Percentiles rank a stretch among this genome's conserved stretches.
phyloP scores from a whole-genome alignment of 2,113 vertebrate genomes.

The Parus major region DNA sequence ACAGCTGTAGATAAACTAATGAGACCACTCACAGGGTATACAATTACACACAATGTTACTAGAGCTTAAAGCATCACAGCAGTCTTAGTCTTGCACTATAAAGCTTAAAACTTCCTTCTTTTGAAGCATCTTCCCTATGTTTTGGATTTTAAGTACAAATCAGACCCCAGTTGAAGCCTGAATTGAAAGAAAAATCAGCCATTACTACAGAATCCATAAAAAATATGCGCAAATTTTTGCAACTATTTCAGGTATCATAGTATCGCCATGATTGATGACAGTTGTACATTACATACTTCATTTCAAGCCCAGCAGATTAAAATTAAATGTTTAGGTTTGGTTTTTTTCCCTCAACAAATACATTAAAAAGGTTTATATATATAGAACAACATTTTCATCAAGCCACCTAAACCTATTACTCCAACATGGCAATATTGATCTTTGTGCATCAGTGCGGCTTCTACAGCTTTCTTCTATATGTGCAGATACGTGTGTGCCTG shows the following conservation, averaged over 20 bases:
- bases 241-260: background rate
- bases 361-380: background rate
- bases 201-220: background rate
- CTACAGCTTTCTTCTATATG: background rate
- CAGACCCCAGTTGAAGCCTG: background rate
- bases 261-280: background rate
- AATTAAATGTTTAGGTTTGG: background rate
- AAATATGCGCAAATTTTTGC: background rate
- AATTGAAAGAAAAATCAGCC: background rate
- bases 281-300: background rate
- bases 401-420: background rate
- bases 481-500: fast-evolving
- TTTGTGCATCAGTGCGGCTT: background rate
- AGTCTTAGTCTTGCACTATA: background rate
- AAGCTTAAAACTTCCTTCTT: background rate
- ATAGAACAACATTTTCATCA: background rate
- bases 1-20: constrained; percentile 1
- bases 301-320: background rate
- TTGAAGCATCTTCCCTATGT: background rate
- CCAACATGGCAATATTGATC: background rate
- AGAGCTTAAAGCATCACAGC: background rate
- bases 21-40: background rate
- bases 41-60: background rate
- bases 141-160: background rate
- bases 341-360: background rate